These are phyloP conservation scores for Hydraecia micacea DNA, from an alignment of 2,888 invertebrate genomes.

Conservation along the genomic window DNA sequence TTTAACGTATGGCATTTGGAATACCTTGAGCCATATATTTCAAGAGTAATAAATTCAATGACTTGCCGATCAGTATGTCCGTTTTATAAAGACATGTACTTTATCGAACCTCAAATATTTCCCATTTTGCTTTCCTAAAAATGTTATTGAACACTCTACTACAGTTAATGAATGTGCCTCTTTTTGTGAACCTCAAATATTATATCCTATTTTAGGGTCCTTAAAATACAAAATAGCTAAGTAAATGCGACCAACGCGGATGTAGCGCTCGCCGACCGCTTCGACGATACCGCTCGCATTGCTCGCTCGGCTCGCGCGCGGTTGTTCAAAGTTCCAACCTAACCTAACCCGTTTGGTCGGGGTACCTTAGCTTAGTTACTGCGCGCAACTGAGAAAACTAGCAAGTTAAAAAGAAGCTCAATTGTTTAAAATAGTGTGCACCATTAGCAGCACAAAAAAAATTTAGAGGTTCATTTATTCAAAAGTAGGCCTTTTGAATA, in stretches of 20 bases:
- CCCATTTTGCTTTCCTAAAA: neutral
- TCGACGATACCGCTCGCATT: neutral
- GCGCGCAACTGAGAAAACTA: neutral
- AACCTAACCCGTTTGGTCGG: too few relatives aligned
- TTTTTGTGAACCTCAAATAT: neutral
- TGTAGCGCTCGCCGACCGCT: neutral
- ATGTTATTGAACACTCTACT: neutral
- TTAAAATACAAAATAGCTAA: neutral
- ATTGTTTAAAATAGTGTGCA: neutral
- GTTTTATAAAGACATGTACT: neutral
- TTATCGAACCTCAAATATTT: neutral
- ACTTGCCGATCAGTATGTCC: neutral
- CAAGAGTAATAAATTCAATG: slow-evolving; percentile 29
- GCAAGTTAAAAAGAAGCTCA: neutral
- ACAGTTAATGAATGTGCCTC: neutral
- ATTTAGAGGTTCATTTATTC: too few relatives aligned
- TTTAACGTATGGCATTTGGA: slow-evolving; percentile 5
- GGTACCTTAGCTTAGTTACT: neutral
- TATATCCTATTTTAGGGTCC: neutral
- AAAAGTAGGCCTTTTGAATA: too few relatives aligned
- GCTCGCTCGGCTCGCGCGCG: neutral
- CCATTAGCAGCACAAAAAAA: too few relatives aligned
- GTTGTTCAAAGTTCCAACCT: neutral
- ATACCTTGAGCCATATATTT: neutral
- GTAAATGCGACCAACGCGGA: neutral